Percentiles rank a stretch among this genome's conserved stretches.
Evolutionary conservation across 2,797 vertebrate genomes (phyloP).

Genomic region (Urosaurus nigricauda): DNA sequence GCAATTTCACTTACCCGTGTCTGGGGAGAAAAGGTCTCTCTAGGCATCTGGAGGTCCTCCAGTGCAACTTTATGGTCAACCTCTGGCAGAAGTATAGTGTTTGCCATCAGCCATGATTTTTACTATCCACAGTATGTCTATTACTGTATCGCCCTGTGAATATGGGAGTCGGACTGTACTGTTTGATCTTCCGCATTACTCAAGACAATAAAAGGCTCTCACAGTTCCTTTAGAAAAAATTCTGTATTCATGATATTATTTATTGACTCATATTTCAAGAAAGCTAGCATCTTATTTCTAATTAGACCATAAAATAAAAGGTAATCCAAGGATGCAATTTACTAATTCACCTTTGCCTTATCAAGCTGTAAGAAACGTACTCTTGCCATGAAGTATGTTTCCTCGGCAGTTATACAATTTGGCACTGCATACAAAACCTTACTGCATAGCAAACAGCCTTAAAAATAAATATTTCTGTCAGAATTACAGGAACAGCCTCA

Average conservation of each 20-base stretch:
- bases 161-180: too few relatives aligned
- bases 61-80: too few relatives aligned
- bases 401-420: constrained; percentile 42
- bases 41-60: too few relatives aligned
- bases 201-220: too few relatives aligned
- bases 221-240: not conserved
- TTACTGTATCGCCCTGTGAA: too few relatives aligned
- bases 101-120: too few relatives aligned
- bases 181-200: too few relatives aligned
- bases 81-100: too few relatives aligned
- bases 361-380: constrained; percentile 29
- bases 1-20: too few relatives aligned
- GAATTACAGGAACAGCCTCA: constrained; percentile 33
- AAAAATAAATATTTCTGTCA: constrained; percentile 38
- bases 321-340: constrained; percentile 39
- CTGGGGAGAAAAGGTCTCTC: too few relatives aligned
- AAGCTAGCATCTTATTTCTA: constrained; percentile 28
- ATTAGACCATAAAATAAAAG: constrained; percentile 32
- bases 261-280: not conserved
- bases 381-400: constrained; percentile 54
- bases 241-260: not conserved
- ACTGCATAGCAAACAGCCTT: not conserved
- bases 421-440: not conserved
- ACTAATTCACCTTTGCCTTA: not conserved
- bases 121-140: too few relatives aligned